phyloP scores from a whole-genome alignment of 2,888 invertebrate species.

The Hyles lineata region DNA sequence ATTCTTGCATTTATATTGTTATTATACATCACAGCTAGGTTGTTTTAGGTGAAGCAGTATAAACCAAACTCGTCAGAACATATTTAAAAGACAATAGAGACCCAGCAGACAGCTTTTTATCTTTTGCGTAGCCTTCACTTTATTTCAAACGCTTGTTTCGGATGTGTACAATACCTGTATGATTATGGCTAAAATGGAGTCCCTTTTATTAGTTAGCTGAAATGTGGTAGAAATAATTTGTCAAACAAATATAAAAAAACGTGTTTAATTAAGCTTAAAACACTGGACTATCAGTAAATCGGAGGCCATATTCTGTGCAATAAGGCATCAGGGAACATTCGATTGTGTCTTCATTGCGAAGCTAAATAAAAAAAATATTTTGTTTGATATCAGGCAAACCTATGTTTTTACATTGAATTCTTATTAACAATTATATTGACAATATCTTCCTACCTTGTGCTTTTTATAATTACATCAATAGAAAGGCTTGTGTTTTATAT shows the following conservation, averaged over 20 bases:
- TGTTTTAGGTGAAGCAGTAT: constrained; percentile 38
- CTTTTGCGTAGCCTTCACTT: background rate
- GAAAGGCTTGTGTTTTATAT: background rate
- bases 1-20: background rate
- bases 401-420: too few relatives aligned
- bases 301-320: too few relatives aligned
- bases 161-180: background rate
- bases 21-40: background rate
- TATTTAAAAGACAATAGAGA: constrained; percentile 18
- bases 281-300: too few relatives aligned
- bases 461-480: too few relatives aligned
- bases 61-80: background rate
- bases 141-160: background rate
- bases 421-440: too few relatives aligned
- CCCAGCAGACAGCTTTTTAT: constrained; percentile 1
- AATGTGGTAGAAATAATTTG: background rate
- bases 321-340: too few relatives aligned
- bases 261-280: too few relatives aligned
- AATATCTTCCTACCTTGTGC: too few relatives aligned
- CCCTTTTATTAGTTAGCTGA: background rate
- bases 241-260: background rate
- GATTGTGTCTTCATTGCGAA: too few relatives aligned
- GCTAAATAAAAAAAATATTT: too few relatives aligned
- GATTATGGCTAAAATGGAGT: too few relatives aligned
- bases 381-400: too few relatives aligned